Conservation (phyloP, 2,888 invertebrate genomes). For the Geophilus truncorum region DNA sequence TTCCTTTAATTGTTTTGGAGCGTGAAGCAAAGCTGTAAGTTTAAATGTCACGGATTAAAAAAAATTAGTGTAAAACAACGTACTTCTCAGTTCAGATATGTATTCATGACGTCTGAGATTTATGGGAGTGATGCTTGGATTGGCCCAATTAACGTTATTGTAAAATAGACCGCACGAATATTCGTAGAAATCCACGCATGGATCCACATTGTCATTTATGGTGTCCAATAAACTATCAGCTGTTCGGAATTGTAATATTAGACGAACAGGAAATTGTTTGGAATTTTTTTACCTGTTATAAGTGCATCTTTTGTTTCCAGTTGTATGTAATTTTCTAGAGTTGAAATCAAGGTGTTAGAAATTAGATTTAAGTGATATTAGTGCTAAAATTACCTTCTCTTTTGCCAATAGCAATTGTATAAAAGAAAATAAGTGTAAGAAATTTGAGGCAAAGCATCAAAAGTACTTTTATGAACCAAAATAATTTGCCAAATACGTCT, state of each 20-base stretch:
- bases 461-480: too few species aligned
- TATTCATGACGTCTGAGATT: neutral
- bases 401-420: too few species aligned
- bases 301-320: neutral
- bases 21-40: too few species aligned
- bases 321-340: too few species aligned
- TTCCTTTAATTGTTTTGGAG: neutral
- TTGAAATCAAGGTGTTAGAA: too few species aligned
- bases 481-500: too few species aligned
- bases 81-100: neutral
- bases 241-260: neutral
- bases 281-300: neutral
- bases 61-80: neutral
- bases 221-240: neutral
- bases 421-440: too few species aligned
- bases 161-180: neutral
- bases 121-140: neutral
- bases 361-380: too few species aligned
- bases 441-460: too few species aligned
- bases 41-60: neutral
- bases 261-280: neutral
- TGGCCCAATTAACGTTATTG: neutral
- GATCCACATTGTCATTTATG: neutral
- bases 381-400: too few species aligned
- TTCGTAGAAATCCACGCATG: neutral